A percentile compares a stretch with the other conserved stretches of the same genome.
Conservation (phyloP, 2,797 vertebrate species). For the Aphelocoma californica region DNA sequence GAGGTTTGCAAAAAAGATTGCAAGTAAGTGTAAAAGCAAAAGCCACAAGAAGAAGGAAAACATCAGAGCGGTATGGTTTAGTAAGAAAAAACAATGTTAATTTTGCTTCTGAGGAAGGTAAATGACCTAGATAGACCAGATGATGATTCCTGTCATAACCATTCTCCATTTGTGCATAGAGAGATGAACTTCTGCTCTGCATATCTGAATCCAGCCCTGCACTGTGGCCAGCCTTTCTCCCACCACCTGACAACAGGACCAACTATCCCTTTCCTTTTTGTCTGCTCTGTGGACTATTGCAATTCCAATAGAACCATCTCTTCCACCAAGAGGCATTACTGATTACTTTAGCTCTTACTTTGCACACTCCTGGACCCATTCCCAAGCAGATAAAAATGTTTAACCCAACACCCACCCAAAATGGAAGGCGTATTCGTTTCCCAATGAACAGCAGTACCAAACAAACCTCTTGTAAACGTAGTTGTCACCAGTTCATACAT, state of each 20-base stretch:
- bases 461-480: rapidly evolving
- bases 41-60: not conserved
- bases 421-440: not conserved
- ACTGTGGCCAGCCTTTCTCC: rapidly evolving
- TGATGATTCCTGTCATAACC: not conserved
- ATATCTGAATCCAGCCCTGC: not conserved
- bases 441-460: not conserved
- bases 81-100: not conserved
- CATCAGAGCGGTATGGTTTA: not conserved
- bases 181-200: not conserved
- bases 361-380: rapidly evolving
- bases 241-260: rapidly evolving
- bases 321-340: not conserved
- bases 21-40: not conserved
- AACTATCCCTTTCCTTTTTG: not conserved
- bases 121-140: not conserved
- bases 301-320: not conserved
- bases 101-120: not conserved
- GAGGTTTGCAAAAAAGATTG: not conserved
- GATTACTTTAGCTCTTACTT: not conserved
- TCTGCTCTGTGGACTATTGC: not conserved
- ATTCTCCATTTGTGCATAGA: not conserved
- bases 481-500: not conserved
- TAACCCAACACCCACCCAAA: not conserved
- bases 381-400: not conserved